Base-by-base conservation (phyloP, 2,113 vertebrate genomes). In the Grammomys dolichurus region DNA sequence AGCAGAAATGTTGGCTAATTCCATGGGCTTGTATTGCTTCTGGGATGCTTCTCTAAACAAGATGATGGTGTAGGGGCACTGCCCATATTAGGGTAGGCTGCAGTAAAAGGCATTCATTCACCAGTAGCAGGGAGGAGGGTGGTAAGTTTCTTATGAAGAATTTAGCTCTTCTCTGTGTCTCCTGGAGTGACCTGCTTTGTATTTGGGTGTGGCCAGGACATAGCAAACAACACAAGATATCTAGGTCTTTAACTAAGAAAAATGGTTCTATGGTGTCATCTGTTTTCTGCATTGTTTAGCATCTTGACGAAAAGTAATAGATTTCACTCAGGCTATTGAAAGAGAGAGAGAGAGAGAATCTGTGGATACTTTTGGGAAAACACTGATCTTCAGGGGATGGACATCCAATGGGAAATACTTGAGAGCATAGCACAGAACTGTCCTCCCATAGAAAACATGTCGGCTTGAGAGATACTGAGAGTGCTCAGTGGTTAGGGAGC, bases 181-280 rank as follows among this genome's bases (percentile, higher is more conserved):
- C 82, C 22, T 0, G 0, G 1, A 28, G 80, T 22, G 54, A 22
- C n/a, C 33, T 26, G 26, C 33, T 86, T 43, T 65, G 65, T 24
- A 12, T 19, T 3, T 19, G 40, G 17, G 3, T 2, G 17, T 24
- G 16, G 33, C 10, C 5, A 48, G 40, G n/a, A 2, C 8, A 5
- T 14, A 0, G 20, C 17, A 8, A 17, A 58, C 12, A 40, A 36
- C 70, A 63, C 58, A 69, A 60, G 40, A 5, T 6, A 1, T 0
- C 8, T 19, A 0, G 1, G n/a, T 16, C 31, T 1, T 31, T 43
- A 10, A 28, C 28, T 19, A 2, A 51, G 51, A 51, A 51, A 51
- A 51, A 51, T 51, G 51, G 51, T 51, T 51, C 51, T 9, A 51
- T 36, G 17, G 0, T 4, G 20, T 6, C 77, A 31, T 12, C 77